phyloP scores from a whole-genome alignment of 2,888 invertebrate genomes.

The Patella pellucida region DNA sequence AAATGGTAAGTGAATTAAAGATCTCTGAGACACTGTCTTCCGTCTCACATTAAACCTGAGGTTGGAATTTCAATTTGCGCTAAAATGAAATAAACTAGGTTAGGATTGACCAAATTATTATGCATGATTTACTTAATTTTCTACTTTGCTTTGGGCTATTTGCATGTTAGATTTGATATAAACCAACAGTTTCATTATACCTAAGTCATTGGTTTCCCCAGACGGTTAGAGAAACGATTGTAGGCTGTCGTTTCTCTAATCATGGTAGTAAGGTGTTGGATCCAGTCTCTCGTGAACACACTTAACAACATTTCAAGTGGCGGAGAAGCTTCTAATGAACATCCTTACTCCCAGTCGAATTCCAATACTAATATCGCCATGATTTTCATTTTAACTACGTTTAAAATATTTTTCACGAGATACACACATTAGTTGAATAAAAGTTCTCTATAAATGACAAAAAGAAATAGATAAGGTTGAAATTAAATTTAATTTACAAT shows the following conservation, averaged over 20 bases:
- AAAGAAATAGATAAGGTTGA: no score
- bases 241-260: background rate
- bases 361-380: background rate
- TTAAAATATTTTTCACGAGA: no score
- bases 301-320: slow-evolving; percentile 9
- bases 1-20: background rate
- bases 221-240: background rate
- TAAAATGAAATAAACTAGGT: slow-evolving; percentile 6
- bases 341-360: background rate
- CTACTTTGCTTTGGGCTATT: slow-evolving; percentile 9
- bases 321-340: background rate
- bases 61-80: slow-evolving; percentile 7
- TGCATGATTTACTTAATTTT: slow-evolving; percentile 12
- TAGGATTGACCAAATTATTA: slow-evolving; percentile 10
- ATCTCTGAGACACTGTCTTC: background rate
- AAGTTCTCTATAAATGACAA: no score
- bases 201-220: background rate
- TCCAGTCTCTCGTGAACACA: background rate
- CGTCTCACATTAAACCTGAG: background rate
- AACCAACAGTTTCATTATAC: slow-evolving; percentile 9
- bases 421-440: no score
- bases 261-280: background rate
- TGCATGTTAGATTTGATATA: slow-evolving; percentile 11
- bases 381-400: no score
- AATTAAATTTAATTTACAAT: no score